Conservation (phyloP, 1,140 invertebrate species). For the Caerostris extrusa region DNA sequence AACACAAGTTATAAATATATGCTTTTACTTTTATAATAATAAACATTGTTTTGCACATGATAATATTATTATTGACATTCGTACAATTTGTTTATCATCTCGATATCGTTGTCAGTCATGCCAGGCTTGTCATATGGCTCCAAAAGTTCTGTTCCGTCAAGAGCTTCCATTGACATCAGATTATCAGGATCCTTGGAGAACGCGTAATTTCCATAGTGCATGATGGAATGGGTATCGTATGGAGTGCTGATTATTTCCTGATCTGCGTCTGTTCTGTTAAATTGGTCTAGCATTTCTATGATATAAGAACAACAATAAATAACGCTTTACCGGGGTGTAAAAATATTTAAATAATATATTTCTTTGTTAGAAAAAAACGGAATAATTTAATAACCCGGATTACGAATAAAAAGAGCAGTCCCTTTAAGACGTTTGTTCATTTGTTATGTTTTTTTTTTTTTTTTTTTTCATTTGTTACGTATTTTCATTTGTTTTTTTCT, state of each 20-base stretch:
- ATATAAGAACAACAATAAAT: background rate
- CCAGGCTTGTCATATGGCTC: slow-evolving; percentile 16
- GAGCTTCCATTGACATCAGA: slow-evolving; percentile 34
- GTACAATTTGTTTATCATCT: background rate
- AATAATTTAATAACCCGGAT: too few relatives aligned
- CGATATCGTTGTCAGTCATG: background rate
- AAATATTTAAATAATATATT: too few relatives aligned
- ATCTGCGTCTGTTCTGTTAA: background rate
- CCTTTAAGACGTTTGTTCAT: too few relatives aligned
- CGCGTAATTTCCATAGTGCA: slow-evolving; percentile 30
- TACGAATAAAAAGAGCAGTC: too few relatives aligned
- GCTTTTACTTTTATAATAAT: too few relatives aligned
- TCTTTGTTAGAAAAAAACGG: too few relatives aligned
- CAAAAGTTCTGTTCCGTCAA: background rate
- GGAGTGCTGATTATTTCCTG: background rate
- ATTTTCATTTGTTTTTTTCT: too few relatives aligned
- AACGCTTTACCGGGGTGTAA: too few relatives aligned
- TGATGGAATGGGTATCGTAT: slow-evolving; percentile 65
- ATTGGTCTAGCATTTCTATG: background rate
- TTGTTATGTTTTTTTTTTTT: too few relatives aligned
- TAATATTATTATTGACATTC: background rate
- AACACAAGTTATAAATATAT: too few relatives aligned
- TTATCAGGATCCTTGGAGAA: background rate
- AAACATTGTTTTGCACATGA: too few relatives aligned
- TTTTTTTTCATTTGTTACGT: too few relatives aligned